Conservation (phyloP, 1,140 invertebrate species). For the Oscheius sp. region DNA sequence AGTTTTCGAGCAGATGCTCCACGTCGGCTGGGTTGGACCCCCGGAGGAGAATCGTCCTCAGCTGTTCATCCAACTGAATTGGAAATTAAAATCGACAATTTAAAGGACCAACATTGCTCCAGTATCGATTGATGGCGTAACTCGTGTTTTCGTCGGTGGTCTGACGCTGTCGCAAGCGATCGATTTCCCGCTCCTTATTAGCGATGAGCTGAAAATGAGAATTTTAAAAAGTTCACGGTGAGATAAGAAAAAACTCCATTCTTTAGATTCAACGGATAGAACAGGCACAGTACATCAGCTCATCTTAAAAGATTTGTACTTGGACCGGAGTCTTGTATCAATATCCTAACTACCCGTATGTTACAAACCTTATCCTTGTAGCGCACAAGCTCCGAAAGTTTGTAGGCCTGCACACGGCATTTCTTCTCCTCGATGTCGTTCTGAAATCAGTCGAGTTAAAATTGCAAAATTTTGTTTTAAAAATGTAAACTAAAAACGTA, state of each 20-base stretch:
- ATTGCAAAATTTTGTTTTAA: neutral
- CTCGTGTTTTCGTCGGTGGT: slow-evolving; percentile 95
- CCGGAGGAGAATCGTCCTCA: slow-evolving; percentile 6
- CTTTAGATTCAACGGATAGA: no score
- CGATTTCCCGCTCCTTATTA: slow-evolving; percentile 84
- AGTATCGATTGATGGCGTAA: slow-evolving; percentile 95
- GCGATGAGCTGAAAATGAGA: slow-evolving; percentile 68
- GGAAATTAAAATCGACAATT: slow-evolving; percentile 42
- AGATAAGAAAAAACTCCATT: no score
- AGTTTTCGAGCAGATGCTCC: neutral
- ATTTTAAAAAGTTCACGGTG: neutral
- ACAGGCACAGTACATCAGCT: no score
- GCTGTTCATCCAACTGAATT: slow-evolving; percentile 59
- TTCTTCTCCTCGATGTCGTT: slow-evolving; percentile 33
- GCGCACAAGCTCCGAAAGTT: slow-evolving; percentile 9
- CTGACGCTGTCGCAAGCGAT: slow-evolving; percentile 92
- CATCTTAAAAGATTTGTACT: no score
- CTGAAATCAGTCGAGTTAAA: slow-evolving; percentile 2
- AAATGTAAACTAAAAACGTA: slow-evolving; percentile 16
- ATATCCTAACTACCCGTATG: no score
- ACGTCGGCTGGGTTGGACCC: neutral
- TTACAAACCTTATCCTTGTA: neutral
- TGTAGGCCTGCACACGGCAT: slow-evolving; percentile 23
- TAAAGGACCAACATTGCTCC: slow-evolving; percentile 68
- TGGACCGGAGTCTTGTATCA: no score